Evolutionary conservation across 2,888 invertebrate species (phyloP).

Genomic region (Serrognathus titanus): DNA sequence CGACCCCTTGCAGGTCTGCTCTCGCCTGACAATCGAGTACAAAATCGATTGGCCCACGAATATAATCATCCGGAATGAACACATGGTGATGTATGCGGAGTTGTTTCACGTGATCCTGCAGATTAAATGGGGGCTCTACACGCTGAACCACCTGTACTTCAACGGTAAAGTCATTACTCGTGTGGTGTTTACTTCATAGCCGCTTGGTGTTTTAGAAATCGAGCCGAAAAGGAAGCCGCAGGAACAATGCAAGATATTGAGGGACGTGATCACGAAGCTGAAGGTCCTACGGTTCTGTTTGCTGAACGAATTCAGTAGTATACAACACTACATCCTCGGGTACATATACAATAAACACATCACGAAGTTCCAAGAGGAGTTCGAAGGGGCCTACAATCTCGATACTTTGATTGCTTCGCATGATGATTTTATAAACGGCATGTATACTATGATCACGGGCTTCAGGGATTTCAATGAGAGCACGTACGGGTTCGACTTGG

Average conservation of each 20-base stretch:
- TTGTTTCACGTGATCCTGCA: conserved; percentile 43
- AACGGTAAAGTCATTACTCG: conserved; percentile 30
- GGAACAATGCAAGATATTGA: conserved; percentile 12
- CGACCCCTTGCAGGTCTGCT: conserved; percentile 30
- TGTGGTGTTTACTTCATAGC: background rate
- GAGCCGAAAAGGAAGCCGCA: conserved; percentile 24
- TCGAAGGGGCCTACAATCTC: conserved; percentile 41
- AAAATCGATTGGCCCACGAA: conserved; percentile 43
- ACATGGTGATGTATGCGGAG: conserved; percentile 38
- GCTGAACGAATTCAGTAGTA: conserved; percentile 37
- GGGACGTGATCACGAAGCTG: conserved; percentile 19
- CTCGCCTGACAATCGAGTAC: conserved; percentile 34
- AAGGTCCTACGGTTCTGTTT: conserved; percentile 39
- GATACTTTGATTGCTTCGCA: conserved; percentile 39
- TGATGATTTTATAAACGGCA: conserved; percentile 36
- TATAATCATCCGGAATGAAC: conserved; percentile 39
- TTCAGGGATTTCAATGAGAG: conserved; percentile 30
- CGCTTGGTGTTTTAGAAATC: conserved; percentile 30
- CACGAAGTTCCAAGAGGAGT: conserved; percentile 38
- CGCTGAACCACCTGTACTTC: conserved; percentile 40
- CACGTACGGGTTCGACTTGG: conserved; percentile 34
- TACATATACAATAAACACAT: conserved; percentile 36
- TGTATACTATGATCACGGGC: conserved; percentile 29
- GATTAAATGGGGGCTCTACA: conserved; percentile 45
- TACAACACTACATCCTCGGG: conserved; percentile 45